Evolutionary conservation across 2,888 invertebrate species (phyloP), one percentile per base, ranked within the genome.

Genomic region (Plebejus argus): DNA sequence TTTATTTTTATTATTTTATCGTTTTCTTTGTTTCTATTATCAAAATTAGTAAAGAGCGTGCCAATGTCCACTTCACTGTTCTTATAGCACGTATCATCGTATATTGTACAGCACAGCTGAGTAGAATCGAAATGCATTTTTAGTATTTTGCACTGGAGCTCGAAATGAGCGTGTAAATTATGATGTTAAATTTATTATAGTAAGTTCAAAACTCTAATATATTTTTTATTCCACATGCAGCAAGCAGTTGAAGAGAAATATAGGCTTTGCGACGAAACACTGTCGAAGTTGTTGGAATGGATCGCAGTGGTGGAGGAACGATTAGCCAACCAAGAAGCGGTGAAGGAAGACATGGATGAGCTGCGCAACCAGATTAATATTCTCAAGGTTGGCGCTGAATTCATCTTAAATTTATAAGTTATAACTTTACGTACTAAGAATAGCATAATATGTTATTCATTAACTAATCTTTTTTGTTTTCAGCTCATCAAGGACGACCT

Each of bases 201-300:
- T 70, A 18, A 15, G 45, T 70, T 18, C 78, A 80, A 79, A 82
- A 74, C 84, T 58, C 81, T 86, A 81, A 83, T 81, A 72, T 74
- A 79, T 79, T 78, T 78, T 83, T 78, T 83, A 85, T 86, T 89
- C 85, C 76, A 83, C 83, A 83, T 91, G 82, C 95, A 98, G 98
- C 98, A 98, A 97, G 98, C 98, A 86, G 97, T 98, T 84, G 97
- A 98, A 93, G 98, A 98, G 90, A 98, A 98, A 91, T 98, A 98
- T 95, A 97, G 97, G 88, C 95, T 97, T 85, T 98, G 98, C 91
- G 98, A 98, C 90, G 98, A 98, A 89, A 97, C 96, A 70, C 95
- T 98, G 79, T 96, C 96, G 80, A 97, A 97, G 88, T 95, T 98
- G 79, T 94, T 98, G 83, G 96, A 97, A 90, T 98, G 98, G 98